These are phyloP conservation scores for Osmerus eperlanus DNA, from an alignment of 2,113 vertebrate genomes.

Conservation along the genomic window DNA sequence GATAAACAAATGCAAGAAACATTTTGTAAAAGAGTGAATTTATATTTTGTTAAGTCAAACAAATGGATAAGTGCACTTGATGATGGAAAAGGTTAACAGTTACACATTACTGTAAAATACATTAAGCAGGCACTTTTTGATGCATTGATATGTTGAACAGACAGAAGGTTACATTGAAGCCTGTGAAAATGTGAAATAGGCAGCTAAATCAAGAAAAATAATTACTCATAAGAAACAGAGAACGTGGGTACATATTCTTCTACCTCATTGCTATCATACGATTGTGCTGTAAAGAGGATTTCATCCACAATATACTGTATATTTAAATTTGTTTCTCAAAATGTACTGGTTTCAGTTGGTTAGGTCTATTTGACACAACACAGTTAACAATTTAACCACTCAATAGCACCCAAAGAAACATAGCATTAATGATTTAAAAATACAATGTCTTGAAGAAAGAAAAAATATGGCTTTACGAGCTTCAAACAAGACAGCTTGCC, in stretches of 20 bases:
- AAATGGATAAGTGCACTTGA: slow-evolving; percentile 55
- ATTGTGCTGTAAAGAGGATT: slow-evolving; percentile 13
- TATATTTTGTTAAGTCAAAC: slow-evolving; percentile 53
- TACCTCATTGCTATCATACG: slow-evolving; percentile 1
- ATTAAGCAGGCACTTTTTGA: slow-evolving; percentile 49
- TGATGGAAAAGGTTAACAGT: slow-evolving; percentile 46
- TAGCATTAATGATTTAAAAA: slow-evolving; percentile 45
- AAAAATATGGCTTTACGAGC: slow-evolving; percentile 69
- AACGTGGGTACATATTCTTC: slow-evolving; percentile 16
- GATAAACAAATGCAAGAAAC: slow-evolving; percentile 20
- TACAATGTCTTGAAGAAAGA: slow-evolving; percentile 21
- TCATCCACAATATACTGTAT: not conserved
- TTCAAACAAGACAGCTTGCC: slow-evolving; percentile 44
- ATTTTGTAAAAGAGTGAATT: slow-evolving; percentile 43
- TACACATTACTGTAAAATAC: slow-evolving; percentile 43
- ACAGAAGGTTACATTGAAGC: slow-evolving; percentile 16
- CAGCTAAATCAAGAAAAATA: slow-evolving; percentile 11
- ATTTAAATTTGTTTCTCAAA: slow-evolving; percentile 12
- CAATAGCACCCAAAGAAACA: slow-evolving; percentile 44
- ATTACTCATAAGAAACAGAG: slow-evolving; percentile 1
- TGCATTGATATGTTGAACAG: slow-evolving; percentile 26
- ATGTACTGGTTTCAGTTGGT: slow-evolving; percentile 11
- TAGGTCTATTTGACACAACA: slow-evolving; percentile 8
- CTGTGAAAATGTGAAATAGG: slow-evolving; percentile 9
- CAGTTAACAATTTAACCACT: slow-evolving; percentile 26